Base-by-base conservation (phyloP, 2,888 invertebrate species). In the Rhogogaster chlorosoma region DNA sequence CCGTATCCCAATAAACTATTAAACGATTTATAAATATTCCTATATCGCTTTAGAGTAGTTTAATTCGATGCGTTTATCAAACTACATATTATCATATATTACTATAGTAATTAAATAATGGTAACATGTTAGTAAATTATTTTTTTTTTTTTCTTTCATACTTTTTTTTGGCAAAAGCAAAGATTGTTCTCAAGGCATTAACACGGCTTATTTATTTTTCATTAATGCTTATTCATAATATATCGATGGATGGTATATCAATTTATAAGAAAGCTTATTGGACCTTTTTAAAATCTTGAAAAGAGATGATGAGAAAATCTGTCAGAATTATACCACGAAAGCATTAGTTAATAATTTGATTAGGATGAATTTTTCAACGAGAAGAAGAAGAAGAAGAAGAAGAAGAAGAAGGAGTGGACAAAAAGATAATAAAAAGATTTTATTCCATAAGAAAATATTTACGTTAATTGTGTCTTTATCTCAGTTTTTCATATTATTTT, bases 101-200 rank as follows among this genome's bases (percentile, higher is more conserved):
- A 26, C 26, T 22, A 22, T 26, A 22, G 10, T 61, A 26, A 61
- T 26, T 61, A 61, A 18, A 32, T 7, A 32, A 67, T 67, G 32
- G 32, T 67, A 67, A 67, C 32, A 67, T 26, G 67, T 18, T 32
- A 29, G 6, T 32, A 67, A 26, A 36, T n/a, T 70, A 36, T 18
- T 9, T 36, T 9, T 4, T 32, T 29, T 7, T 36, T 18, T 7
- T 70, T 26, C 0, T 18, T 70, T 15, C 18, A n/a, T 15, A 61
- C 6, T 10, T 26, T 36, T 70, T 36, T 70, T 29, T 29, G 29
- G 70, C 36, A 70, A 12, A 70, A 70, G 70, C 70, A 70, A 32
- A 29, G 32, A 70, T 70, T 18, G 36, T 45, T 75, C n/a, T 10
- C 45, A 75, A 75, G 75, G 75, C 75, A 75, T 75, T 75, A 75